Conservation (phyloP, 2,797 vertebrate genomes). For the Squalus acanthias region DNA sequence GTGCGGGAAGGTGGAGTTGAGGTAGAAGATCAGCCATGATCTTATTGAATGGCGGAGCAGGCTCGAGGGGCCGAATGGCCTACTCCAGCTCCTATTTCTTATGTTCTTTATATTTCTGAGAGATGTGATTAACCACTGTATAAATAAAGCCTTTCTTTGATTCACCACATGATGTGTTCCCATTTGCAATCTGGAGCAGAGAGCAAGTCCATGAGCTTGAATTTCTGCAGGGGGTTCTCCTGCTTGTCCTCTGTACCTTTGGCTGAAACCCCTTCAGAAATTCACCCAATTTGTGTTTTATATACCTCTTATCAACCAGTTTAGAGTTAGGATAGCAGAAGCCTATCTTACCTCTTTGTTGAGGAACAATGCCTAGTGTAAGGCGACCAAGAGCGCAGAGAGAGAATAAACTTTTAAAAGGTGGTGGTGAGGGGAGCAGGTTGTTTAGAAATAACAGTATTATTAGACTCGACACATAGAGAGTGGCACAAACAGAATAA, state of each 20-base stretch:
- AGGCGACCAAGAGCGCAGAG: neutral
- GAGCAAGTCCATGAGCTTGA: neutral
- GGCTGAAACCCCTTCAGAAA: neutral
- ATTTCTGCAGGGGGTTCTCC: neutral
- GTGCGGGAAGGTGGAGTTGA: too few species aligned
- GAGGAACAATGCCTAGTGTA: neutral
- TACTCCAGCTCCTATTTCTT: too few species aligned
- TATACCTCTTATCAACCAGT: too few species aligned
- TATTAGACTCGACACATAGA: neutral
- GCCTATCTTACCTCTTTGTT: neutral
- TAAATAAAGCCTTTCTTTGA: neutral
- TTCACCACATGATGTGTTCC: neutral
- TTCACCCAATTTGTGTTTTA: neutral
- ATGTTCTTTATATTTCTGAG: too few species aligned
- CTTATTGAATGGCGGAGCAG: too few species aligned
- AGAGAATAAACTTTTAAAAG: neutral
- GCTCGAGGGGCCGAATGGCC: too few species aligned
- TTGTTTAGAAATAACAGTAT: neutral
- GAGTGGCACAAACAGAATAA: neutral
- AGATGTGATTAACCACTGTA: neutral
- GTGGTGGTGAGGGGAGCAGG: neutral
- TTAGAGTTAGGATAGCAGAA: neutral
- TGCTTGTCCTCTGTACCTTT: neutral
- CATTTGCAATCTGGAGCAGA: neutral
- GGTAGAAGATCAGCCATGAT: too few species aligned